Base-by-base conservation (phyloP, 1,140 invertebrate species). In the Hydropsyche tenuis region DNA sequence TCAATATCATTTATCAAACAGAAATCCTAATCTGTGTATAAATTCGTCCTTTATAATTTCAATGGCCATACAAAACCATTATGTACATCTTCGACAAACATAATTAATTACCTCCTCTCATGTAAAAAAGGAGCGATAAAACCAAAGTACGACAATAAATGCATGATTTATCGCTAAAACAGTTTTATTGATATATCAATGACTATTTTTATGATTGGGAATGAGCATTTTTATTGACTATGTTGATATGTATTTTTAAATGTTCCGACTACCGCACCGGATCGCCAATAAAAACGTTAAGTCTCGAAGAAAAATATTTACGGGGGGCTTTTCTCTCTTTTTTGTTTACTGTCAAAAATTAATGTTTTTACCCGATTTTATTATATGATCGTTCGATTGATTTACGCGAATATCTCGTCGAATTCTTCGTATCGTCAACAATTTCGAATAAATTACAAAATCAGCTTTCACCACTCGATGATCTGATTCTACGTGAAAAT, bases 181-280 rank as follows among this genome's bases (percentile, higher is more conserved):
- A 60, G 23, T 60, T 60, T 60, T 60, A 60, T 60, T 25, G 56
- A 60, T 60, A 60, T 27, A 60, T 60, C 56, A 60, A 60, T 60
- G 56, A 60, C 22, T 27, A 60, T 60, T 60, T 60, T 60, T 60
- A 60, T 60, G 20, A 60, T 60, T 60, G 56, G 56, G 56, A 60
- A 60, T 60, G 56, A 60, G 56, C 56, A 60, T 60, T 60, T 60
- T 60, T 60, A 60, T 60, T 60, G 56, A 60, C 56, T 27, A 60
- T 60, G 22, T 60, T 27, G 56, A 60, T 22, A 60, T 60, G 56
- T 60, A 60, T 60, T 60, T 60, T 60, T 60, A 60, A 60, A 60
- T 60, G 56, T 60, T 60, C 30, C 56, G 56, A 60, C 56, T 60
- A 60, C 56, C 56, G 56, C 9, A n/a, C 56, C 22, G 56, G 22